Conservation (phyloP, 2,113 vertebrate genomes). For the Eptesicus fuscus region DNA sequence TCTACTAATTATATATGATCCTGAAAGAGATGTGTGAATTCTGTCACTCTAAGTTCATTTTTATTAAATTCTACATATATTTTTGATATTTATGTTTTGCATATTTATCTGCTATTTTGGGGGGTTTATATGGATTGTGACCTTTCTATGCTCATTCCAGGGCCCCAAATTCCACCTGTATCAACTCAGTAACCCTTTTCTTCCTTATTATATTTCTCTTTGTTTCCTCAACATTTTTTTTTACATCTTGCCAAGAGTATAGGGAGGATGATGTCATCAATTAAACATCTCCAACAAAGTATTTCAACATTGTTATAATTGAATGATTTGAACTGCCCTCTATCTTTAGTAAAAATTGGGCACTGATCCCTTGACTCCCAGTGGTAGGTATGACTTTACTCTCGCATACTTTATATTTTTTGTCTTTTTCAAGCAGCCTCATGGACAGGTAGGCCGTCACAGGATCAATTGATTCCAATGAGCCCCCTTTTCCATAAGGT, state of each 20-base stretch:
- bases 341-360: background rate
- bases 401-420: background rate
- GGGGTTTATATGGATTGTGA: background rate
- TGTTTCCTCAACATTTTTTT: background rate
- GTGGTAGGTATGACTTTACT: background rate
- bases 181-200: background rate
- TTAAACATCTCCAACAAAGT: background rate
- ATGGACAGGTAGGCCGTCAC: background rate
- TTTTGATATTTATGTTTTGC: background rate
- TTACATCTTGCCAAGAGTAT: background rate
- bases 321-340: background rate
- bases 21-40: background rate
- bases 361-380: background rate
- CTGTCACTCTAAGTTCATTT: background rate
- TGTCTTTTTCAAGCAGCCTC: background rate
- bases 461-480: background rate
- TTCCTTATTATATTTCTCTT: background rate
- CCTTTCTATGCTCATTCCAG: background rate
- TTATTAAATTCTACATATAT: background rate
- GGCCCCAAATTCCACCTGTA: background rate
- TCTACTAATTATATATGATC: background rate
- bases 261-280: background rate
- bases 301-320: background rate
- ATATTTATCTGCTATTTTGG: background rate
- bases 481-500: background rate